Conservation (phyloP, 2,888 invertebrate species). For the Cheilosia grossa region DNA sequence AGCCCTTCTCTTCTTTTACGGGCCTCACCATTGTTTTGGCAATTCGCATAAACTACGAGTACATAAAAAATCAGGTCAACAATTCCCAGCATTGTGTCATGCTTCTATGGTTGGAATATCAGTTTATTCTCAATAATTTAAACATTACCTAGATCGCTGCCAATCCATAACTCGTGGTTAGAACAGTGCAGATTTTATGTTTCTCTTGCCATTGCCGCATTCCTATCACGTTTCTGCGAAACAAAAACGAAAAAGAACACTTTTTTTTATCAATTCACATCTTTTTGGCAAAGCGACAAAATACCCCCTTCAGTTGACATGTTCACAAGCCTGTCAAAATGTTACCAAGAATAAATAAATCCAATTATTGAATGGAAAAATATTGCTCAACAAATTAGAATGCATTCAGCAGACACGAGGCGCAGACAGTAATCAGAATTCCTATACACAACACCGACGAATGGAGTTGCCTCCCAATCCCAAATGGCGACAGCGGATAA, state of each 20-base stretch:
- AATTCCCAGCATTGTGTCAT: no score
- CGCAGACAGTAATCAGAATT: conserved; percentile 45
- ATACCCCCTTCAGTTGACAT: neutral
- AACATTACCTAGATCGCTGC: no score
- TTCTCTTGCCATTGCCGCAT: conserved; percentile 40
- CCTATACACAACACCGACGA: conserved; percentile 25
- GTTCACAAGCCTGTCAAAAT: conserved; percentile 34
- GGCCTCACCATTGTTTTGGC: no score
- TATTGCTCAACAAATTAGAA: conserved; percentile 33
- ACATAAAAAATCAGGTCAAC: no score
- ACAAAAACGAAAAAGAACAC: neutral
- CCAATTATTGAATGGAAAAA: conserved; percentile 13
- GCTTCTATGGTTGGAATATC: no score
- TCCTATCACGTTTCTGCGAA: conserved; percentile 19
- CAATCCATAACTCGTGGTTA: no score
- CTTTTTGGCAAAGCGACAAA: conserved; percentile 2
- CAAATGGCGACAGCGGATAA: conserved; percentile 10
- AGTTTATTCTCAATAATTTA: no score
- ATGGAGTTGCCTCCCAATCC: conserved; percentile 45
- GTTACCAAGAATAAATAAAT: conserved; percentile 31
- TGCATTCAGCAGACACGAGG: conserved; percentile 16
- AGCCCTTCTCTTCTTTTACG: no score
- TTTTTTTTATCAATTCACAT: neutral
- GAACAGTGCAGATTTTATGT: conserved; percentile 6
- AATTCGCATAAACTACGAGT: no score